phyloP scores from a whole-genome alignment of 2,888 invertebrate genomes.

The Diarsia rubi region DNA sequence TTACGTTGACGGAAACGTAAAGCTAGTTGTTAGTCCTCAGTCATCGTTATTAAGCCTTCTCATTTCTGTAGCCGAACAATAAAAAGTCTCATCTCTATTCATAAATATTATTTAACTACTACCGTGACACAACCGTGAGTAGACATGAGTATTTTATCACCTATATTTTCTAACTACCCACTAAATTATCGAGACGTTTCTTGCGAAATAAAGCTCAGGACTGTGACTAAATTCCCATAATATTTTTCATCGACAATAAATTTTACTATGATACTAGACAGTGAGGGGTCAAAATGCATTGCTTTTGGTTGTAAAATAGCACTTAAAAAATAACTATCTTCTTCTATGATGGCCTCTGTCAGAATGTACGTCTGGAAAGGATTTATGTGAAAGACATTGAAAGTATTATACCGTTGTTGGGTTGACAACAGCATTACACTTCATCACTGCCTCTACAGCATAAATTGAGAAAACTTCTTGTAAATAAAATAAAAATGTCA shows the following conservation, averaged over 20 bases:
- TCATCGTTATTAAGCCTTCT: slow-evolving; percentile 14
- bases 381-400: slow-evolving; percentile 45
- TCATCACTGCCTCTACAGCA: neutral
- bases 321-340: slow-evolving; percentile 65
- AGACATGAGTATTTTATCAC: slow-evolving; percentile 63
- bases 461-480: neutral
- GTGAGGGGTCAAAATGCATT: slow-evolving; percentile 65
- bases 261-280: slow-evolving; percentile 60
- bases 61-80: slow-evolving; percentile 35
- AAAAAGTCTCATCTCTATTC: slow-evolving; percentile 43
- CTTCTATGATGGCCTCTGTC: slow-evolving; percentile 46
- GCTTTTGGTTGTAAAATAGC: slow-evolving; percentile 65
- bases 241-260: slow-evolving; percentile 69
- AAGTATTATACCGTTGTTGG: slow-evolving; percentile 5
- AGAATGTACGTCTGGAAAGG: slow-evolving; percentile 20
- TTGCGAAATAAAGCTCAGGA: slow-evolving; percentile 51
- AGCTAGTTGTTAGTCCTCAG: no score
- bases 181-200: slow-evolving; percentile 61
- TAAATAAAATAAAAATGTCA: slow-evolving; percentile 4
- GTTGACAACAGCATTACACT: slow-evolving; percentile 18
- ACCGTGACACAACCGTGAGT: slow-evolving; percentile 36
- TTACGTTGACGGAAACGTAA: no score
- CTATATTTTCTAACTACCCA: slow-evolving; percentile 54
- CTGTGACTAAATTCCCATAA: slow-evolving; percentile 54
- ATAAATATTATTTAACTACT: slow-evolving; percentile 60